phyloP scores from a whole-genome alignment of 2,113 vertebrate genomes.

The Galemys pyrenaicus region DNA sequence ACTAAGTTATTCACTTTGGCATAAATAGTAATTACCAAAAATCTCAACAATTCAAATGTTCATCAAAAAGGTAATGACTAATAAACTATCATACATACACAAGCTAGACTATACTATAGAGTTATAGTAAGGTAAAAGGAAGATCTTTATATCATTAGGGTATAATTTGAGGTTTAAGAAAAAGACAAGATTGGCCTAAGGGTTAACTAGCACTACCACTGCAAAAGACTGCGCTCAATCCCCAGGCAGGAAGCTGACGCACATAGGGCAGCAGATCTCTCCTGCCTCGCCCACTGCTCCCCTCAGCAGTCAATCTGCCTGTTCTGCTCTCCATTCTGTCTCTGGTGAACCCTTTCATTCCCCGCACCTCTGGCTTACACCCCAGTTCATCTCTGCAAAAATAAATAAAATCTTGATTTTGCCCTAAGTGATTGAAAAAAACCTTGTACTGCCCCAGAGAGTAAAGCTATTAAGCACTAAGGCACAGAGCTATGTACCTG shows the following conservation, averaged over 20 bases:
- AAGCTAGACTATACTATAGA: not conserved
- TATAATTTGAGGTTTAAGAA: not conserved
- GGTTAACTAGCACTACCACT: too few species aligned
- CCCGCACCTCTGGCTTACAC: too few species aligned
- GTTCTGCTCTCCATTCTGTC: too few species aligned
- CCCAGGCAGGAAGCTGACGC: too few species aligned
- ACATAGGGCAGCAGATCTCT: too few species aligned
- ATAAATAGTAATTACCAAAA: not conserved
- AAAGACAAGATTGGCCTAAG: not conserved
- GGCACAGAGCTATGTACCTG: not conserved
- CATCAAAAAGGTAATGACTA: not conserved
- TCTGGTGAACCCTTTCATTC: too few species aligned
- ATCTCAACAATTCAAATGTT: not conserved
- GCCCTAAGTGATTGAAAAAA: not conserved
- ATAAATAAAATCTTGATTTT: not conserved
- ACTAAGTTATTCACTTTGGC: not conserved
- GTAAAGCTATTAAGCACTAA: not conserved
- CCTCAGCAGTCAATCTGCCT: too few species aligned
- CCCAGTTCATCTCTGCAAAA: too few species aligned
- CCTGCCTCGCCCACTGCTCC: too few species aligned
- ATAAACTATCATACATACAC: not conserved
- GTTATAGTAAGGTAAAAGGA: not conserved
- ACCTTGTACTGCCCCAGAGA: not conserved
- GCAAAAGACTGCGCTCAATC: too few species aligned
- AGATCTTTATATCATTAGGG: not conserved